Evolutionary conservation across 1,140 invertebrate genomes (phyloP).

Genomic region (Gonatopus flavifemur): DNA sequence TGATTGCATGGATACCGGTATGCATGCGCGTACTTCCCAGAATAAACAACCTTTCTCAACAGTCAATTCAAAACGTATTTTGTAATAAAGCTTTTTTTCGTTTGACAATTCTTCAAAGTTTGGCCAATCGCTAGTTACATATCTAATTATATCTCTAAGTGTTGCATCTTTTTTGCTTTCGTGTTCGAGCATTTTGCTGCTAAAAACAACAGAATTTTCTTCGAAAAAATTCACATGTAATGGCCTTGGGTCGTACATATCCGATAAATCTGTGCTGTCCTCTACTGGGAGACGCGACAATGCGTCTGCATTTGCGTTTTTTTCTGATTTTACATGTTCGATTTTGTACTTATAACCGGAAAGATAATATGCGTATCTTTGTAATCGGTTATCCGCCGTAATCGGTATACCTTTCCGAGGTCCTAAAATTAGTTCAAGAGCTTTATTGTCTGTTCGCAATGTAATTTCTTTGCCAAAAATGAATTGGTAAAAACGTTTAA

Average conservation of each 20-base stretch:
- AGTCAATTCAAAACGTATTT: conserved; percentile 19
- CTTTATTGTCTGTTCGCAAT: conserved; percentile 56
- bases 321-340: conserved; percentile 35
- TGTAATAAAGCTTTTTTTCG: conserved; percentile 20
- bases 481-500: conserved; percentile 60
- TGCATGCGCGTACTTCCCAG: conserved; percentile 42
- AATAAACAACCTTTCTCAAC: conserved; percentile 10
- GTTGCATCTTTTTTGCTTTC: conserved; percentile 13
- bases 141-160: conserved; percentile 20
- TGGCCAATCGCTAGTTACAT: conserved; percentile 23
- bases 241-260: background rate
- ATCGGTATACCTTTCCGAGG: conserved; percentile 28
- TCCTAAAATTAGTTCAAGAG: conserved; percentile 51
- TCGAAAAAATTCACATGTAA: background rate
- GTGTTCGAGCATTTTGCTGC: background rate
- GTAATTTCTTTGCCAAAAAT: conserved; percentile 56
- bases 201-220: background rate
- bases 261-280: background rate
- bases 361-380: conserved; percentile 38
- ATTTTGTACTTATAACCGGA: conserved; percentile 39
- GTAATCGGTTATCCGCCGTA: conserved; percentile 31
- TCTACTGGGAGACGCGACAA: conserved; percentile 28
- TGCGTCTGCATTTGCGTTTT: conserved; percentile 30
- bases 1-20: conserved; percentile 37
- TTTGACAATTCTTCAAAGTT: background rate